Conservation (phyloP, 2,888 invertebrate species). For the Corythucha ciliata region DNA sequence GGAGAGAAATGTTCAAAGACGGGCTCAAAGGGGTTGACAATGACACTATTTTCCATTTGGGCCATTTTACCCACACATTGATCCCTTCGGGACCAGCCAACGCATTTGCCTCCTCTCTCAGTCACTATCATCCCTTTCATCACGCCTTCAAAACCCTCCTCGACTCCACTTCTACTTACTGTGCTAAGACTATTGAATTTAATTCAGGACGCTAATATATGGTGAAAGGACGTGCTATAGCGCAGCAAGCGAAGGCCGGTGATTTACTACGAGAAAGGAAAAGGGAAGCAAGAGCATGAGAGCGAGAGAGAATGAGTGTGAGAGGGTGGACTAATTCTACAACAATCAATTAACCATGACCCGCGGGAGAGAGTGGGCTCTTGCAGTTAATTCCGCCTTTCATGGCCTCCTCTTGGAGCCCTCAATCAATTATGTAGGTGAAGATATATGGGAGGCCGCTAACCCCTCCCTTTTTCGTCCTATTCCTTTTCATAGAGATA, state of each 20-base stretch:
- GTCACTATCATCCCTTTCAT: too few relatives aligned
- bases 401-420: constrained; percentile 23
- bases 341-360: constrained; percentile 26
- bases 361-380: constrained; percentile 20
- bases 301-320: constrained; percentile 15
- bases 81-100: too few relatives aligned
- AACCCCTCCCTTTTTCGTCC: constrained; percentile 17
- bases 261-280: constrained; percentile 19
- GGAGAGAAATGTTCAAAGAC: too few relatives aligned
- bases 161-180: too few relatives aligned
- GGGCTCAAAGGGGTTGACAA: too few relatives aligned
- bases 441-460: constrained; percentile 26
- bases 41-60: too few relatives aligned
- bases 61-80: too few relatives aligned
- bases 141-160: too few relatives aligned
- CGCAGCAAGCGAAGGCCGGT: constrained; percentile 12
- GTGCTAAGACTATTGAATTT: constrained; percentile 22
- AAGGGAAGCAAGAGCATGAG: constrained; percentile 11
- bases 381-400: constrained; percentile 28
- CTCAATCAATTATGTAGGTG: constrained; percentile 26
- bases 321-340: constrained; percentile 24
- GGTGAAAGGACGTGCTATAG: constrained; percentile 19
- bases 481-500: too few relatives aligned
- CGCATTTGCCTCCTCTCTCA: too few relatives aligned
- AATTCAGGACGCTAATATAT: constrained; percentile 22